Base-by-base conservation (phyloP, 92 coral and sea anemone species). In the Palythoa grandis region DNA sequence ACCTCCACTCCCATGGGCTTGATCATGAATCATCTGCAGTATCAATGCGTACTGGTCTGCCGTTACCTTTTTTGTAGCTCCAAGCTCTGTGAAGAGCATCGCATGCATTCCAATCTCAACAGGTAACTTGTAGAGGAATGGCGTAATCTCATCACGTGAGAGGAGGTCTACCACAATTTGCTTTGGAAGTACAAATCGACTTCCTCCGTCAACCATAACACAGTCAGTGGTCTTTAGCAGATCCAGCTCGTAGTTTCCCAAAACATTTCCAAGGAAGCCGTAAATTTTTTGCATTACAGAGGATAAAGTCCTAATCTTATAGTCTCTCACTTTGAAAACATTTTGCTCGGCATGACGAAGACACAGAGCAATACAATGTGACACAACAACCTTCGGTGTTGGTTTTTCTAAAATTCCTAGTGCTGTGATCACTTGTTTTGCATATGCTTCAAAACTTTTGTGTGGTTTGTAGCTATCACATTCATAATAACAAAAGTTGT, bases 101-200 rank as follows among this genome's bases (percentile, higher is more conserved):
- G 15, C 11, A 39, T 85, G 91, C 50, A 20, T 14, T 11, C 88
- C 77, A 13, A 92, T 52, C 50, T 91, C 77, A 1, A 71, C 23
- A 7, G 98, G 98, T 11, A 89, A 23, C 47, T 68, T 83, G 91
- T 91, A 94, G 20, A 94, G 87, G 58, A 86, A 94, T 23, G 98
- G 98, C 5, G 37, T 29, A 39, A 94, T 91, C 82, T 86, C 90
- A 2, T 74, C 60, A 2, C 71, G 52, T 16, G 20, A 29, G 12
- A 63, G 77, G 70, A 94, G 15, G 3, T 91, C 92, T 1, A 93
- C 69, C 3, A 86, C 91, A 0, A 89, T 72, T 70, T 94, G 98
- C 38, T 86, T 76, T 2, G 93, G 88, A 22, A 68, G 73, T 7
- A 89, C 91, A 13, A 94, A 83, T 7, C 86, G 93, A 67, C 72